phyloP scores from a whole-genome alignment of 2,888 invertebrate species.

The Alloscopus bannaensis region DNA sequence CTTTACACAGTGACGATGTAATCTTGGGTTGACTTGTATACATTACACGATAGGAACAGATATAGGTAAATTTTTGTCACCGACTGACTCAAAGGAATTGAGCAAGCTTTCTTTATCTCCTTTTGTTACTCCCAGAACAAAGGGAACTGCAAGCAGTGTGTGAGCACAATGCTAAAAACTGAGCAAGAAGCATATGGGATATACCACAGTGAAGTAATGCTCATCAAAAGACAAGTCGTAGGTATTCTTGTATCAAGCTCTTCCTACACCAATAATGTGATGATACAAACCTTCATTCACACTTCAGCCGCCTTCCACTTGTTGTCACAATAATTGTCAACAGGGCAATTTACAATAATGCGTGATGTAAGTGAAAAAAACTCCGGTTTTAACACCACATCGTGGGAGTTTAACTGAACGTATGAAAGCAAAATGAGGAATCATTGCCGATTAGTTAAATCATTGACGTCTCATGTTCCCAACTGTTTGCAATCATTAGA shows the following conservation, averaged over 20 bases:
- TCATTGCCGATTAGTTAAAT: neutral
- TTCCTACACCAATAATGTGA: neutral
- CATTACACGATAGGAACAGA: neutral
- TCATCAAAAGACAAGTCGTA: too few species aligned
- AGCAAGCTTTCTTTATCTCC: neutral
- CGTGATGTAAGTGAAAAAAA: slow-evolving; percentile 1
- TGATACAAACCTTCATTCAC: neutral
- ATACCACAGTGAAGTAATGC: neutral
- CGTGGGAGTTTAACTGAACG: neutral
- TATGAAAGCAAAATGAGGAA: neutral
- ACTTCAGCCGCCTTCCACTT: slow-evolving; percentile 1
- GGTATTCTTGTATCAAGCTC: too few species aligned
- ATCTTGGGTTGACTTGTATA: neutral
- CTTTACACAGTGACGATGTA: neutral
- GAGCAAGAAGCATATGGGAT: neutral
- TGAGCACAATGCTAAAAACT: neutral
- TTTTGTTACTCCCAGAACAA: neutral
- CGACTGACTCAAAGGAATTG: neutral
- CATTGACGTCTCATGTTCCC: neutral
- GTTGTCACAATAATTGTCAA: slow-evolving; percentile 41
- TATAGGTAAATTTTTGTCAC: neutral
- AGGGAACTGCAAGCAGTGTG: neutral
- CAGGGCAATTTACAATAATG: neutral
- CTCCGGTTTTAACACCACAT: neutral
- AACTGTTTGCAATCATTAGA: neutral